Evolutionary conservation across 1,140 invertebrate species (phyloP), one percentile per base, ranked within the genome.

Genomic region (Camponotus floridanus): DNA sequence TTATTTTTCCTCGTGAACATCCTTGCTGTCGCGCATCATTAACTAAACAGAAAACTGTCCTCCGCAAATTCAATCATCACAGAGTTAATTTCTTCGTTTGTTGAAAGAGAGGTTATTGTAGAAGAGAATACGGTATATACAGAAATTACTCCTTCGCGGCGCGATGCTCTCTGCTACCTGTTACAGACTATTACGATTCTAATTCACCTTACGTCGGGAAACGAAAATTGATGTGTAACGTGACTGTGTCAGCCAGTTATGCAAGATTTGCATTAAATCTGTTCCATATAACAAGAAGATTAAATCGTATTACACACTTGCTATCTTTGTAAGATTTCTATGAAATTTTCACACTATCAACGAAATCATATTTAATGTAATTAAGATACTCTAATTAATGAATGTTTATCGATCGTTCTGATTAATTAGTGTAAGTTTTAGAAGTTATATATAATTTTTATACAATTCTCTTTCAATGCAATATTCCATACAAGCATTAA

Each of bases 1-100:
- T 73, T 33, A 9, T 26, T 45, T 61, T 18, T 9, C 39, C 36
- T 57, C 45, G 15, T 11, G 6, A 70, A 42, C 51, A 42, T 26
- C 26, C 51, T 73, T 13, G 67, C 13, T 36, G 31, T 61, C 18
- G 67, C 36, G 51, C 78, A 31, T 7, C 33, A 61, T 74, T 74
- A 83, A 83, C 59, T 31, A 73, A 73, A 74, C n/a, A n/a, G 68
- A 83, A 83, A 73, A 55, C 68, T 74, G 51, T 83, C 55, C 39
- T n/a, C 67, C 57, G 55, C 26, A n/a, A 45, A 48, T 73, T 81
- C 39, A 59, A 21, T 36, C 67, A 39, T n/a, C 55, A 31, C 48
- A 15, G 48, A 83, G 26, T 61, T 74, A 45, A 83, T 61, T 80
- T 80, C 76, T 68, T 42, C 15, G 21, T 68, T 45, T 73, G 21